These are phyloP conservation scores for Trichopria drosophilae DNA, from an alignment of 2,888 invertebrate species.

Conservation along the genomic window DNA sequence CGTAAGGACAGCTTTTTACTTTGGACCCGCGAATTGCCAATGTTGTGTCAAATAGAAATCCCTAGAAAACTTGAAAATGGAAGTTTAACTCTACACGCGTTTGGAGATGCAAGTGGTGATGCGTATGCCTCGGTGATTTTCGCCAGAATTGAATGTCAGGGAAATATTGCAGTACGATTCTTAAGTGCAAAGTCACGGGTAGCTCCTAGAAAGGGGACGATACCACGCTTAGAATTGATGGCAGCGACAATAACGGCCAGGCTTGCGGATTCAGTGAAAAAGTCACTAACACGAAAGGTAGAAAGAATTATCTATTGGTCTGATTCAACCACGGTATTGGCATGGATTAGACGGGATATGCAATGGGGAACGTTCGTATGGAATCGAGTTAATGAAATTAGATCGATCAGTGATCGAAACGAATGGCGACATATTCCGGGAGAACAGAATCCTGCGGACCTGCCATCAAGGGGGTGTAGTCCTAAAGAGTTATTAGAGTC, in stretches of 20 bases:
- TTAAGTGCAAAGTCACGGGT: constrained; percentile 43
- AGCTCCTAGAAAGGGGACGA: constrained; percentile 39
- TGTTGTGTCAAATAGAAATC: constrained; percentile 30
- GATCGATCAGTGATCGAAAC: constrained; percentile 22
- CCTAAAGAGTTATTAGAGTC: constrained; percentile 38
- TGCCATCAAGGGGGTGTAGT: constrained; percentile 47
- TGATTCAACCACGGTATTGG: constrained; percentile 41
- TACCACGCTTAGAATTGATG: constrained; percentile 46
- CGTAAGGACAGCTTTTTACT: constrained; percentile 5
- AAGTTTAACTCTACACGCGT: constrained; percentile 36
- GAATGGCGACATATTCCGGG: constrained; percentile 45
- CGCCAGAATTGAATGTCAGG: constrained; percentile 3
- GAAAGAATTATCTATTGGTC: constrained; percentile 36
- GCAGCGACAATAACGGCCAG: constrained; percentile 41
- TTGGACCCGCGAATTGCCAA: constrained; percentile 8
- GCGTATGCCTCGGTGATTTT: constrained; percentile 40
- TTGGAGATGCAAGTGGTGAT: constrained; percentile 39
- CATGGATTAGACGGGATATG: constrained; percentile 39
- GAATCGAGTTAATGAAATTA: constrained; percentile 44
- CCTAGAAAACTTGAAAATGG: constrained; percentile 29
- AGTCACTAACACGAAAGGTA: constrained; percentile 11
- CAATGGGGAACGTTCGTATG: constrained; percentile 40
- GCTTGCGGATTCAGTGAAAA: constrained; percentile 19
- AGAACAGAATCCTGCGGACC: constrained; percentile 44
- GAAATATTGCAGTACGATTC: constrained; percentile 15